Evolutionary conservation across 2,113 vertebrate genomes (phyloP), one percentile per base, ranked within the genome.

Genomic region (Alosa alosa): DNA sequence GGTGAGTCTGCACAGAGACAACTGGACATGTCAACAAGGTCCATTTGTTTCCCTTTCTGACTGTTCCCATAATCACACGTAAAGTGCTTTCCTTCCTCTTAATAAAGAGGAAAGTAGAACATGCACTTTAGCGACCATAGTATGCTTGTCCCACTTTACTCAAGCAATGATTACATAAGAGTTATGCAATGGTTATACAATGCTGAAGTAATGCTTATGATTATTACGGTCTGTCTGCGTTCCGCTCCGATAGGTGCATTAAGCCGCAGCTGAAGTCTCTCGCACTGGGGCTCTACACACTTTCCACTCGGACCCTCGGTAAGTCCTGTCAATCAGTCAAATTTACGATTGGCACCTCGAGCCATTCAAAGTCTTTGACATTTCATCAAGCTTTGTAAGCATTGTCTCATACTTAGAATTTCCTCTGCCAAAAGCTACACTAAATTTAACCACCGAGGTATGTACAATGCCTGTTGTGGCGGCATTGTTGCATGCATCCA

Each of bases 221-320:
- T 72, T 3, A 72, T 72, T 11, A 15, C 9, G 9, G 25, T 36
- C 8, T 89, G 8, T 13, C 55, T 18, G 20, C 25, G 15, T 36
- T 83, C 15, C 22, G 25, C 68, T 9, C n/a, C 68, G 25, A 2
- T 64, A 98, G 98, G 86, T 97, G 96, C 82, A 97, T 96, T 91
- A 96, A 95, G 31, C 97, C 97, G 55, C 96, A 98, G 81, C 91
- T 99, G 57, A 99, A 98, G 91, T 97, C 96, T 4, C 95, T 99
- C 36, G 97, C 97, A 20, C 91, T 99, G 89, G 97, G 98, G 86
- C 95, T 98, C 87, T 95, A 98, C 85, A 97, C 96, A 0, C 86
- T 98, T 94, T 94, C 95, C 81, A 91, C 96, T 85, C 95, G 97
- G 85, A 97, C 97, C 72, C 95, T 98, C 18, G 97, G 97, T 99